Evolutionary conservation across 2,113 vertebrate genomes (phyloP).

Genomic region (Corythoichthys intestinalis): DNA sequence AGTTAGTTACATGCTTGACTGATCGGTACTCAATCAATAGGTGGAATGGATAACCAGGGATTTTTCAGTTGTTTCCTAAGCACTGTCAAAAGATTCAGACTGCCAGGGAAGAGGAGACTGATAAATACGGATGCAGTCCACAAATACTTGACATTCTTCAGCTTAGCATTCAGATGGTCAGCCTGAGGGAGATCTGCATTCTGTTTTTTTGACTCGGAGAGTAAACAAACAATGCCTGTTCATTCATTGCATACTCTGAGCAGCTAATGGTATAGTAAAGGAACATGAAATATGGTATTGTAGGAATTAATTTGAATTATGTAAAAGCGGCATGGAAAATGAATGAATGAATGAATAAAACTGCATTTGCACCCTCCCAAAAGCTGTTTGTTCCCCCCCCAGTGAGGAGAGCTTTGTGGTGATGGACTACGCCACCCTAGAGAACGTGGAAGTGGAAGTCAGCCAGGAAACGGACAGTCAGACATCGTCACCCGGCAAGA

Average conservation of each 20-base stretch:
- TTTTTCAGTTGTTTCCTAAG: conserved; percentile 7
- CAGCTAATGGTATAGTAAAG: neutral
- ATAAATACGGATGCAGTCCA: conserved; percentile 29
- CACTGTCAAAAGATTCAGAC: conserved; percentile 22
- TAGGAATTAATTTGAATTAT: neutral
- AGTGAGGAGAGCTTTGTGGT: conserved; percentile 86
- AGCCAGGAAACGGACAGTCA: conserved; percentile 58
- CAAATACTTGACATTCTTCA: conserved; percentile 62
- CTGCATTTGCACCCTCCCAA: no score
- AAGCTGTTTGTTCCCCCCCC: neutral
- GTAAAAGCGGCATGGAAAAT: no score
- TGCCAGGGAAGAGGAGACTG: conserved; percentile 17
- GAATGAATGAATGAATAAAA: no score
- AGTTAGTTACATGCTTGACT: neutral
- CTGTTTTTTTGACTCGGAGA: conserved; percentile 58
- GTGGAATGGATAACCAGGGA: neutral
- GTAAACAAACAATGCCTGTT: conserved; percentile 56
- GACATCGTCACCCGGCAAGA: conserved; percentile 40
- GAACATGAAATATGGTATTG: neutral
- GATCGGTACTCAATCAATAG: neutral
- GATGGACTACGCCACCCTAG: conserved; percentile 83
- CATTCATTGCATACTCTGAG: conserved; percentile 7
- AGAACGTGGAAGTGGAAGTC: conserved; percentile 77
- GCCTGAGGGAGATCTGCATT: conserved; percentile 25
- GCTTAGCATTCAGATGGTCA: conserved; percentile 42